Evolutionary conservation across 2,888 invertebrate genomes (phyloP).

Genomic region (Pollenia griseotomentosa): DNA sequence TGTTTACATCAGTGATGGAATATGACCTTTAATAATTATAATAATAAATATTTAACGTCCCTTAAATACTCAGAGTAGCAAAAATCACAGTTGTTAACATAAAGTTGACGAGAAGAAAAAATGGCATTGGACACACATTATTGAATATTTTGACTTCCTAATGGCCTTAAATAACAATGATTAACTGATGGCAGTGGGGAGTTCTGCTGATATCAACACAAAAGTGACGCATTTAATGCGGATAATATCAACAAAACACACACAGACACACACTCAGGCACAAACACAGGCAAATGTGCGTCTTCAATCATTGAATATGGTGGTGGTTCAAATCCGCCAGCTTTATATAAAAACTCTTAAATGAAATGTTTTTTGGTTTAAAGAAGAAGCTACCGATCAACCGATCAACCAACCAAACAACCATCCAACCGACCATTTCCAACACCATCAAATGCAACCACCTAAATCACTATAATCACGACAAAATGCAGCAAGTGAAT

Average conservation of each 20-base stretch:
- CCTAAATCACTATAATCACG: constrained; percentile 71
- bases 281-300: neutral
- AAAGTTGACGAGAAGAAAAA: neutral
- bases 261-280: neutral
- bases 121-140: neutral
- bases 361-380: constrained; percentile 39
- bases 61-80: constrained; percentile 17
- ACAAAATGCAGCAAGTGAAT: constrained; percentile 30
- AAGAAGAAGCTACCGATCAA: constrained; percentile 28
- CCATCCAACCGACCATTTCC: constrained; percentile 28
- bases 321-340: neutral
- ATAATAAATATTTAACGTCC: constrained; percentile 46
- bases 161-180: constrained; percentile 74
- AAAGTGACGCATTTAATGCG: constrained; percentile 65
- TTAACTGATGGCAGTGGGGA: constrained; percentile 42
- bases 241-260: constrained; percentile 42
- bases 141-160: constrained; percentile 69
- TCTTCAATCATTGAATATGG: neutral
- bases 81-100: neutral
- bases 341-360: constrained; percentile 36
- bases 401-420: neutral
- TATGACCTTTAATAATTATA: constrained; percentile 49
- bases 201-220: constrained; percentile 28
- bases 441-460: constrained; percentile 61
- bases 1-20: constrained; percentile 44